These are phyloP conservation scores for Tenodera sinensis DNA, from an alignment of 2,888 invertebrate genomes.

Conservation along the genomic window DNA sequence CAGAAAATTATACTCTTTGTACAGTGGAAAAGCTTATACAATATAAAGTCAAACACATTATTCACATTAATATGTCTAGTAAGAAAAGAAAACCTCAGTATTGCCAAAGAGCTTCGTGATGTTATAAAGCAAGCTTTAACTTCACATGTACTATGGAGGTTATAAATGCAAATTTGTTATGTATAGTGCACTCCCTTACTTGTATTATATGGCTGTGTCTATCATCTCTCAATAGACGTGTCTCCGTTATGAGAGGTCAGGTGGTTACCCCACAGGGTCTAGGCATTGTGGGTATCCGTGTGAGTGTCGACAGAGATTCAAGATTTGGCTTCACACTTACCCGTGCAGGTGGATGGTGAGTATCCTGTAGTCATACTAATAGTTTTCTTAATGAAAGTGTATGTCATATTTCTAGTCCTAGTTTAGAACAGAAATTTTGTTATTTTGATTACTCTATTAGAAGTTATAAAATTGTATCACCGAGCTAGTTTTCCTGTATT, in stretches of 20 bases:
- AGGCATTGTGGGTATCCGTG: slow-evolving; percentile 94
- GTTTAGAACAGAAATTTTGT: too few relatives aligned
- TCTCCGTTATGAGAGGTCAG: slow-evolving; percentile 97
- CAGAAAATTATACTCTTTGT: too few relatives aligned
- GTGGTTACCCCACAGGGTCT: slow-evolving; percentile 92
- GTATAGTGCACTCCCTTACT: neutral
- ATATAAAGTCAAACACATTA: too few relatives aligned
- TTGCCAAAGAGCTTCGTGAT: neutral
- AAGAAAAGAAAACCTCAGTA: neutral
- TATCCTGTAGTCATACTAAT: slow-evolving; percentile 36
- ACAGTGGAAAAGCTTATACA: too few relatives aligned
- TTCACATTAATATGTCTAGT: too few relatives aligned
- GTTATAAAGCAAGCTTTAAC: neutral
- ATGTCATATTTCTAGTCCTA: too few relatives aligned
- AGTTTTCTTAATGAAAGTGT: too few relatives aligned
- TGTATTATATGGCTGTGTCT: neutral
- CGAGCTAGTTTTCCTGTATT: too few relatives aligned
- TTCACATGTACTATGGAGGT: neutral
- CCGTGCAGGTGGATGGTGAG: slow-evolving; percentile 91
- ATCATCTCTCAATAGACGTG: slow-evolving; percentile 65
- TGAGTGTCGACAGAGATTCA: slow-evolving; percentile 90
- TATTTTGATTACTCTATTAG: too few relatives aligned
- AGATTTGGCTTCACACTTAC: slow-evolving; percentile 95
- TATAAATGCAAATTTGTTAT: neutral
- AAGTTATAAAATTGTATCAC: too few relatives aligned